Conservation (phyloP, 2,113 vertebrate species). For the Cololabis saira region DNA sequence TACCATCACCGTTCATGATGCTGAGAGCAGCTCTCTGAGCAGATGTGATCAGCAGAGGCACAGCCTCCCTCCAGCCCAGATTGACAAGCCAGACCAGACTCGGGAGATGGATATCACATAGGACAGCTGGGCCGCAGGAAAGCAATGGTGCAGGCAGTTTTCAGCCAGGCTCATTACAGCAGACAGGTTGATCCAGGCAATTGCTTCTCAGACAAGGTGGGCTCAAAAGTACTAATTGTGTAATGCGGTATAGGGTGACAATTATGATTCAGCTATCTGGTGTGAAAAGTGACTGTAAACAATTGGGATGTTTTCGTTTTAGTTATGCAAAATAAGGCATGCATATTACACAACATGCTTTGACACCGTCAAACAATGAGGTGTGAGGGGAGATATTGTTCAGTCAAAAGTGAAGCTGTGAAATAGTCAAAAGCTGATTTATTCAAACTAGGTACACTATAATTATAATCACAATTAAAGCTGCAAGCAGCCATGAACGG, state of each 20-base stretch:
- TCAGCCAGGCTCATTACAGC: slow-evolving; percentile 69
- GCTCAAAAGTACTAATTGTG: slow-evolving; percentile 53
- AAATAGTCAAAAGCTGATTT: slow-evolving; percentile 25
- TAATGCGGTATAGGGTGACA: slow-evolving; percentile 32
- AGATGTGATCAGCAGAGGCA: slow-evolving; percentile 74
- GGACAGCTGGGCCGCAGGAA: slow-evolving; percentile 73
- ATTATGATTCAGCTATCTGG: slow-evolving; percentile 32
- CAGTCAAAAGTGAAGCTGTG: slow-evolving; percentile 28
- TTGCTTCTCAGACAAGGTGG: slow-evolving; percentile 62
- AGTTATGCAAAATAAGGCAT: slow-evolving; percentile 9
- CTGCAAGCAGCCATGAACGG: too few species aligned
- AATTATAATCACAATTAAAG: slow-evolving; percentile 28
- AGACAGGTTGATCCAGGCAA: slow-evolving; percentile 72
- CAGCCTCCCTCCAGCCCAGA: slow-evolving; percentile 67
- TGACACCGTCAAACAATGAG: background rate
- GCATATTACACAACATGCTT: background rate
- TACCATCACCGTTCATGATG: slow-evolving; percentile 68
- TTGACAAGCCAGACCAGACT: slow-evolving; percentile 73
- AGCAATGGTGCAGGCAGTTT: slow-evolving; percentile 71
- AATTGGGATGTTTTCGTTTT: slow-evolving; percentile 19
- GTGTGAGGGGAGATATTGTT: slow-evolving; percentile 5
- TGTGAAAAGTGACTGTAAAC: slow-evolving; percentile 21
- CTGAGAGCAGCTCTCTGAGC: slow-evolving; percentile 70
- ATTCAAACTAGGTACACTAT: slow-evolving; percentile 23
- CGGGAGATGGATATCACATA: slow-evolving; percentile 73